Percentiles rank a stretch among this genome's conserved stretches.
Conservation (phyloP, 1,140 invertebrate species). For the Neodiprion virginianus region DNA sequence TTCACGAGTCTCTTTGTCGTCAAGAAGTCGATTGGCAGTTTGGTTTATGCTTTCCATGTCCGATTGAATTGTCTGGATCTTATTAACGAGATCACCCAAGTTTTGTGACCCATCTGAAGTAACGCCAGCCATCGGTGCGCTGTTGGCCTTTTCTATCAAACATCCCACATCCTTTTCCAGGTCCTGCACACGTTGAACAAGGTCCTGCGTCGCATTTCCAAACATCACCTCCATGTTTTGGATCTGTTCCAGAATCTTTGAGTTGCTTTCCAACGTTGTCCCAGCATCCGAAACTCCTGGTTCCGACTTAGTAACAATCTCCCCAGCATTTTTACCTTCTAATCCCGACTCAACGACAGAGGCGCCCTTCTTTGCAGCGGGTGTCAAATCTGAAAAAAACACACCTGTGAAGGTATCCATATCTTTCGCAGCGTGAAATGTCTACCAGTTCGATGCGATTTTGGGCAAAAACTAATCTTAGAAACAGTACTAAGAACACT, state of each 20-base stretch:
- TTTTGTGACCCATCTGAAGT: conserved; percentile 15
- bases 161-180: conserved; percentile 39
- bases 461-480: too few species aligned
- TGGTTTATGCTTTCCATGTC: conserved; percentile 52
- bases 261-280: conserved; percentile 19
- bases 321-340: neutral
- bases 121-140: neutral
- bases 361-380: neutral
- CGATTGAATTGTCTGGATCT: conserved; percentile 46
- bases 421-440: neutral
- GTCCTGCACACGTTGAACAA: conserved; percentile 39
- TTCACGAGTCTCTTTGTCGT: conserved; percentile 47
- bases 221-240: conserved; percentile 39
- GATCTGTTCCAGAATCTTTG: conserved; percentile 32
- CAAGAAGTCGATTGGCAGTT: conserved; percentile 41
- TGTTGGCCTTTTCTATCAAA: conserved; percentile 42
- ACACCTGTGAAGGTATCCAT: neutral
- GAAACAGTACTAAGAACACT: too few species aligned
- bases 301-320: neutral
- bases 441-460: too few species aligned
- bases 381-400: neutral
- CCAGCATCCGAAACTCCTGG: neutral
- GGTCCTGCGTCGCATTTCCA: conserved; percentile 32
- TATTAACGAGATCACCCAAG: conserved; percentile 42
- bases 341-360: neutral